Evolutionary conservation across 2,797 vertebrate genomes (phyloP), one percentile per base, ranked within the genome.

Genomic region (Myripristis jacobus): DNA sequence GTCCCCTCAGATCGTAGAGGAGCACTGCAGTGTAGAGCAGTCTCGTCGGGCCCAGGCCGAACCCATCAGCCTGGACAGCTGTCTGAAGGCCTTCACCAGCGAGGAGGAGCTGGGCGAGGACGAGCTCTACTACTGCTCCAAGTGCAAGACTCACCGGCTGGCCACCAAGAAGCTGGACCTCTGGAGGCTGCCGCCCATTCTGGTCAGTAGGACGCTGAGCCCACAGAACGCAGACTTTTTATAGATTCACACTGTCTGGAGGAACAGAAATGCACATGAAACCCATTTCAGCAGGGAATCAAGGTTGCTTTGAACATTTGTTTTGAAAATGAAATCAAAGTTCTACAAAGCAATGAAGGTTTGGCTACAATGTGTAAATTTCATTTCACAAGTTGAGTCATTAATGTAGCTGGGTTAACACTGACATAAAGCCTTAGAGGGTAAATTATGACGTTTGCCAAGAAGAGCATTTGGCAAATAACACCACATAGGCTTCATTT

Each of bases 111-210:
- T 99, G 46, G 98, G 98, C 0, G 98, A 98, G 77, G 96, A 99
- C 13, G 98, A 99, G 86, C 97, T 99, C 88, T 99, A 99, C 91
- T 98, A 98, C 91, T 99, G 98, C 87, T 99, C 98, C 83, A 99
- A 99, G 88, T 99, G 98, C 89, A 97, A 96, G 88, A 96, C 96
- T 4, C 98, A 99, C 76, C 95, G 98, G 43, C 86, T 99, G 82
- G 98, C 98, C 87, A 99, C 97, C 68, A 99, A 99, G 93, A 99
- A 99, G 77, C 94, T 99, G 88, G 98, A 99, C 87, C 96, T 99
- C 38, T 99, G 98, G 98, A 96, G 98, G 70, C 96, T 99, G 61
- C 98, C 98, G 0, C 97, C 98, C 1, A 92, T 99, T 66, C 92
- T 99, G 96, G 98, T 99, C 88, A 88, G 89, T 66, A 16, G 3